A percentile compares a stretch with the other conserved stretches of the same genome.
Evolutionary conservation across 2,797 vertebrate species (phyloP).

Genomic region (Paedocypris micromegethes): DNA sequence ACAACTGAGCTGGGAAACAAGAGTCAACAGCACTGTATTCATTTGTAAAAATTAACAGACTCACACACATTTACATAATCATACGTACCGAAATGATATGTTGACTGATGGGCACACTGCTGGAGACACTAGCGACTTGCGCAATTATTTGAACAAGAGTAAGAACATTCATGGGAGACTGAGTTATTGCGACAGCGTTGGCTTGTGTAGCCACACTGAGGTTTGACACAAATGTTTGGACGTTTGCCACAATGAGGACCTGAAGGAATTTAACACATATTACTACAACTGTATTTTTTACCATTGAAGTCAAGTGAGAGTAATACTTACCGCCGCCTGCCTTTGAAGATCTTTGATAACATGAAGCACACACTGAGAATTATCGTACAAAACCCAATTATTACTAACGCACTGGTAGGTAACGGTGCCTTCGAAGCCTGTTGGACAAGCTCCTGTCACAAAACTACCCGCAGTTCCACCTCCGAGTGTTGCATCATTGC

Average conservation of each 20-base stretch:
- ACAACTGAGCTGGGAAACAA: no score
- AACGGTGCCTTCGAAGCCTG: constrained; percentile 37
- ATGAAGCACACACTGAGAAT: constrained; percentile 46
- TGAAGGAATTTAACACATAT: no score
- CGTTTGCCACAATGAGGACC: background rate
- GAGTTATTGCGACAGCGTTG: constrained; percentile 25
- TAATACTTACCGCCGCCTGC: background rate
- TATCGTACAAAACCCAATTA: constrained; percentile 32
- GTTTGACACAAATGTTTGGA: constrained; percentile 49
- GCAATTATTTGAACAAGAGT: constrained; percentile 67
- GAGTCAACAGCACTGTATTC: no score
- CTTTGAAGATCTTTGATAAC: background rate
- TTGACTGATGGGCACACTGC: background rate
- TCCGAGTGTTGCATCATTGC: constrained; percentile 30
- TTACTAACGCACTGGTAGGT: constrained; percentile 38
- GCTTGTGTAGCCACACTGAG: constrained; percentile 34
- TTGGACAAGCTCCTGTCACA: constrained; percentile 24
- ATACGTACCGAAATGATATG: constrained; percentile 39
- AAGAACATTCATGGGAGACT: constrained; percentile 59
- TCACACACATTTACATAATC: background rate
- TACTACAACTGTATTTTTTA: no score
- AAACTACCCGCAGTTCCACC: constrained; percentile 4
- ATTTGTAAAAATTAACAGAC: no score
- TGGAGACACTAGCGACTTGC: constrained; percentile 55
- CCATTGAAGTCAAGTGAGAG: no score